Percentiles rank a stretch among this genome's conserved stretches.
Evolutionary conservation across 2,113 vertebrate species (phyloP).

Genomic region (Vanacampus margaritifer): DNA sequence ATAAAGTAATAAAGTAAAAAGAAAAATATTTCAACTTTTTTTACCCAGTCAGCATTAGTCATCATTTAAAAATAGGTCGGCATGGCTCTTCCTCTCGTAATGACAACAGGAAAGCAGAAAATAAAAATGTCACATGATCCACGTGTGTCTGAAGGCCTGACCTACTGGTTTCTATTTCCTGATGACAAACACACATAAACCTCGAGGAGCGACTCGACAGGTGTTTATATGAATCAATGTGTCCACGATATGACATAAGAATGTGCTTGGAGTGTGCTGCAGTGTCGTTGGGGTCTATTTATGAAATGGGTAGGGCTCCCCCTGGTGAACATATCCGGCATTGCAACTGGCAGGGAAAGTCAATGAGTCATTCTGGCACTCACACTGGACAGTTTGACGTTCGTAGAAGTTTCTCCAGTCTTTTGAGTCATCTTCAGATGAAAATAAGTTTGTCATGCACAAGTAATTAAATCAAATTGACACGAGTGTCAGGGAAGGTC

Average conservation of each 20-base stretch:
- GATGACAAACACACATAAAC: not conserved
- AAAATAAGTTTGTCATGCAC: not conserved
- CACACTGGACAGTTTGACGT: not conserved
- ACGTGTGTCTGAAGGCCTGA: not conserved
- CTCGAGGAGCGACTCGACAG: not conserved
- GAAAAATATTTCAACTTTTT: not conserved
- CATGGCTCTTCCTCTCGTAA: slow-evolving; percentile 6
- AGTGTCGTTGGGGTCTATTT: not conserved
- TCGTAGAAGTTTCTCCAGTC: not conserved
- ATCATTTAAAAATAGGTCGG: slow-evolving; percentile 26
- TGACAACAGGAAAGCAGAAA: not conserved
- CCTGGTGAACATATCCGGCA: not conserved
- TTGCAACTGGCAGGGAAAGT: not conserved
- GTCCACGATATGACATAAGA: not conserved
- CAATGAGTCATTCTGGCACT: not conserved
- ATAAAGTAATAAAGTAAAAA: too few species aligned
- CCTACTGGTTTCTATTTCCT: slow-evolving; percentile 1
- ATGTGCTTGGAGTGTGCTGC: not conserved
- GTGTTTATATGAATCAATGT: not conserved
- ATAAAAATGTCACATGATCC: not conserved
- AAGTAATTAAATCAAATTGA: too few species aligned
- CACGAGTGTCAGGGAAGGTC: too few species aligned
- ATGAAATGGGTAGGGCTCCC: not conserved
- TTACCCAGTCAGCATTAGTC: slow-evolving; percentile 20
- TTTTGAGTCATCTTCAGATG: not conserved